Base-by-base conservation (phyloP, 2,888 invertebrate species). In the Perizoma affinitatum region DNA sequence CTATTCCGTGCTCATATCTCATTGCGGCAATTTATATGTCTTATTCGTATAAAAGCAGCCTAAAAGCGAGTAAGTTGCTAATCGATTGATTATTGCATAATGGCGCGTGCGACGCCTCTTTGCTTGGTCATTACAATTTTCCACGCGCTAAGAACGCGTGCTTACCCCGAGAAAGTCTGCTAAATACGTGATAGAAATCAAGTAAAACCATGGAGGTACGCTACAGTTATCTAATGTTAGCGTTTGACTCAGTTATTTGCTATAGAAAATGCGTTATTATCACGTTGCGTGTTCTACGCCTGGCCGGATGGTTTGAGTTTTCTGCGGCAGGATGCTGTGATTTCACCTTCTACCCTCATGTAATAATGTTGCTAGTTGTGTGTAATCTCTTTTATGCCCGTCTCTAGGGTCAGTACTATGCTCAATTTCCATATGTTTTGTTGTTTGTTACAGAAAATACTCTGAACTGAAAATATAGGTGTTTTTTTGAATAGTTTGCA, bases 171-270 rank as follows among this genome's bases (percentile, higher is more conserved):
- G 85, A 86, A 85, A 86, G 85, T 78, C 67, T 33, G 68, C 67
- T 65, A 69, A 74, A 73, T 76, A 85, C 86, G 86, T 84, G 84
- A 80, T 79, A 70, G 76, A 83, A 83, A 84, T 65, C 54, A 45
- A 54, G 58, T 54, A 66, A 58, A 63, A 65, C 65, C 66, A 65
- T 68, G 22, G 22, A 22, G 22, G 63, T 57, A 54, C 42, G 38
- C 53, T 36, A 54, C 55, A 58, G 68, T 71, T 71, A 70, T 68
- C 65, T 72, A 70, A 68, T 68, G 52, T 46, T 59, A 54, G 11
- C 54, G 35, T 49, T 58, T 47, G 57, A 42, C 50, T 49, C 41
- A 40, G 61, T 58, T 63, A 63, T 69, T 67, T 65, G 60, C 34
- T 60, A 58, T 60, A 60, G 69, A 66, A 66, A 65, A 69, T 65